Base-by-base conservation (phyloP, 2,888 invertebrate species). In the Limnephilus lunatus region DNA sequence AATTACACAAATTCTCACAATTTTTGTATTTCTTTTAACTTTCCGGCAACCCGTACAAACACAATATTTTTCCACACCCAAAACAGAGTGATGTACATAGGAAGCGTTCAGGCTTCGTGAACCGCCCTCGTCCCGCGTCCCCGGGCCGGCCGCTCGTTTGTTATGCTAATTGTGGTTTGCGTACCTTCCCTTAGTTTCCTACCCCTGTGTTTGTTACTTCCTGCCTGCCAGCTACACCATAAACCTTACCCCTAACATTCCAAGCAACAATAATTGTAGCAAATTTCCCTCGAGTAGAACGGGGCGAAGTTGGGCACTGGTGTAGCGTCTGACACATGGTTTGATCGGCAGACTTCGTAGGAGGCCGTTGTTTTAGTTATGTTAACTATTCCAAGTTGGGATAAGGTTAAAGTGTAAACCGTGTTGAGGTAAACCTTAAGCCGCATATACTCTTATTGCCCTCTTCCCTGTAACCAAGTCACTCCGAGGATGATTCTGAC, bases 91-190 rank as follows among this genome's bases (percentile, higher is more conserved):
- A 32, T 87, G 31, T 53, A 82, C 85, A 31, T 87, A 68, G 81
- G 91, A 88, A 68, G 68, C n/a, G 90, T 83, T 87, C 90, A 90
- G 92, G 92, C 44, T 92, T 90, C 90, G 92, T 90, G 39, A 80
- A 82, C 31, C 48, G 85, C n/a, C 81, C 68, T 53, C 88, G 87
- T 80, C 85, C 86, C 35, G 91, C 90, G 87, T 82, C 53, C 48
- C 48, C 87, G 81, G 80, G 89, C 89, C 87, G 89, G 89, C 89
- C 92, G 68, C 91, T 93, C 93, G 93, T 93, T 93, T 93, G 93
- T 92, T 93, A 93, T 93, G 93, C 93, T 93, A 93, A 93, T 93
- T 93, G 93, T 91, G 93, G 92, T 85, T 91, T 81, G 91, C 83
- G 83, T 86, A 91, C 91, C 91, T 89, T 91, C 85, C 81, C 85